Conservation (phyloP, 92 coral and sea anemone genomes). For the Actinostola sp. region DNA sequence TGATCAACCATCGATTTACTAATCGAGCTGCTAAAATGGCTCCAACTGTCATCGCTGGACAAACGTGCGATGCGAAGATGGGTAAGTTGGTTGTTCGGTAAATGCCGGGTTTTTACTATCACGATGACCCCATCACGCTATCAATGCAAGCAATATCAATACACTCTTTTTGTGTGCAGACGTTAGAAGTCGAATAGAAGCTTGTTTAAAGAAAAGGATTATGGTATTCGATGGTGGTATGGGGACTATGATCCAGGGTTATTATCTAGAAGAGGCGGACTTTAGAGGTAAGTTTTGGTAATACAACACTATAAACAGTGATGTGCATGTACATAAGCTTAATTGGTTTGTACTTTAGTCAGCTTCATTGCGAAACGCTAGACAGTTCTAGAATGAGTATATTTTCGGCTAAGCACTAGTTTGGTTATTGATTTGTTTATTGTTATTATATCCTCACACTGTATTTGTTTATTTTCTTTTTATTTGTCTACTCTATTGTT, state of each 20-base stretch:
- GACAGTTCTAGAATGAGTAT: too few relatives aligned
- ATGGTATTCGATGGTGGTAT: slow-evolving; percentile 97
- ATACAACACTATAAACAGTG: too few relatives aligned
- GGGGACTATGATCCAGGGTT: slow-evolving; percentile 97
- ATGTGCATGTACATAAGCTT: too few relatives aligned
- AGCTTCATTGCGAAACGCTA: too few relatives aligned
- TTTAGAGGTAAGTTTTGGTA: slow-evolving; percentile 76
- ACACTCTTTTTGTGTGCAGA: slow-evolving; percentile 32
- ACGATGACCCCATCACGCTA: too few relatives aligned
- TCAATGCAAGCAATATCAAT: background rate
- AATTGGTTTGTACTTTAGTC: too few relatives aligned
- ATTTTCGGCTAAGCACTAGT: too few relatives aligned
- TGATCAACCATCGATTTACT: background rate
- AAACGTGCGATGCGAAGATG: background rate
- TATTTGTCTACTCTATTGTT: too few relatives aligned
- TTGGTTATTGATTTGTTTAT: too few relatives aligned
- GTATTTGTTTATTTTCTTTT: too few relatives aligned
- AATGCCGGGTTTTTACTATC: background rate
- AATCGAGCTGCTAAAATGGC: slow-evolving; percentile 9
- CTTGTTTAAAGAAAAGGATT: slow-evolving; percentile 80
- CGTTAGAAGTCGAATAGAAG: slow-evolving; percentile 63
- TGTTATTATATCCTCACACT: too few relatives aligned
- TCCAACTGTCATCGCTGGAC: slow-evolving; percentile 18
- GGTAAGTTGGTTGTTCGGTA: slow-evolving; percentile 1
- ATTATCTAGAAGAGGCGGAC: slow-evolving; percentile 81